Conservation (phyloP, 2,888 invertebrate genomes). For the Ophioninae sp. region DNA sequence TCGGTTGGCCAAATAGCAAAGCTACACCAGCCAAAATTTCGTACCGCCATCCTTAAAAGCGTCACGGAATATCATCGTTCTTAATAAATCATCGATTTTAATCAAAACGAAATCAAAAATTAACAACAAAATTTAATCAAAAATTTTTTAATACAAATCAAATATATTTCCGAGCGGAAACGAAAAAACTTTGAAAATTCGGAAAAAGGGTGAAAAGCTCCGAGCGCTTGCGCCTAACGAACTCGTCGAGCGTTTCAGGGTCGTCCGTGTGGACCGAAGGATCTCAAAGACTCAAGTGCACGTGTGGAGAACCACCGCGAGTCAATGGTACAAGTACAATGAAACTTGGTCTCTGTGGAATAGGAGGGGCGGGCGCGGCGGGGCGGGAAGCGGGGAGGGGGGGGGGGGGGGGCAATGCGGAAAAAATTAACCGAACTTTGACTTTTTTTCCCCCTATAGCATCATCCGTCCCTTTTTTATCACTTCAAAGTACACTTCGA, state of each 20-base stretch:
- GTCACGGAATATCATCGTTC: constrained; percentile 25
- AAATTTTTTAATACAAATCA: background rate
- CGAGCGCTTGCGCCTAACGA: constrained; percentile 14
- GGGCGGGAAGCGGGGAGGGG: background rate
- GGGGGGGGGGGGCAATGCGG: background rate
- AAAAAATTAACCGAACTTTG: background rate
- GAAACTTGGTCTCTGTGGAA: background rate
- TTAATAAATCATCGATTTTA: background rate
- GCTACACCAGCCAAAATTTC: background rate
- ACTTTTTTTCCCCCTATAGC: background rate
- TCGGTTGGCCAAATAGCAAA: background rate
- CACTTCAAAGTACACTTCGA: background rate
- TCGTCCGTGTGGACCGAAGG: constrained; percentile 36
- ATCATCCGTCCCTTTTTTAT: background rate
- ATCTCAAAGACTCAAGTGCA: constrained; percentile 54
- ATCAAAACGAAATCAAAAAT: background rate
- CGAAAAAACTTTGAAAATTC: constrained; percentile 6
- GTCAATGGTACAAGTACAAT: constrained; percentile 59
- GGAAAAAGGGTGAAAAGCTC: background rate
- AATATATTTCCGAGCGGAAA: background rate
- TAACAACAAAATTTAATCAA: background rate
- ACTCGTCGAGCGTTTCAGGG: constrained; percentile 41
- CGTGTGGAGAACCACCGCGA: constrained; percentile 55
- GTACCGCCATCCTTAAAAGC: background rate
- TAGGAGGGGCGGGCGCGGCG: background rate